A percentile compares a stretch with the other conserved stretches of the same genome.
Conservation (phyloP, 2,888 invertebrate species). For the Aleiodes leptofemur region DNA sequence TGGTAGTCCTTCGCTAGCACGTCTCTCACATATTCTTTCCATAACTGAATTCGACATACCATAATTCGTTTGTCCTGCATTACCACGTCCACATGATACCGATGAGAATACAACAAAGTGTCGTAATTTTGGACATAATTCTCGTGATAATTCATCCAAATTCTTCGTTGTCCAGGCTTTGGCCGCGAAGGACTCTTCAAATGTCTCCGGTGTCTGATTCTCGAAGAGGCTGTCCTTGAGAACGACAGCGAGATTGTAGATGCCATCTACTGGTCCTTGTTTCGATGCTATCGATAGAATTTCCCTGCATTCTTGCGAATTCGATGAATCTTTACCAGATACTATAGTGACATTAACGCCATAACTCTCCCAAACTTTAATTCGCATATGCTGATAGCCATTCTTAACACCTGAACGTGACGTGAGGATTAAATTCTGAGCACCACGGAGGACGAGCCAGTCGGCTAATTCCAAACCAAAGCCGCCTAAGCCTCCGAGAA, state of each 20-base stretch:
- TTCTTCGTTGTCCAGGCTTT: slow-evolving; percentile 80
- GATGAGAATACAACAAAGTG: slow-evolving; percentile 83
- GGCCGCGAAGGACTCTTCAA: slow-evolving; percentile 77
- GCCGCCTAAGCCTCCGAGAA: slow-evolving; percentile 91
- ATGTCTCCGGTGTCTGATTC: slow-evolving; percentile 77
- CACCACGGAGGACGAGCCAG: slow-evolving; percentile 91
- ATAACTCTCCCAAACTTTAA: slow-evolving; percentile 82
- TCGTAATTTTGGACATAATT: slow-evolving; percentile 73
- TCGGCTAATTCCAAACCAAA: slow-evolving; percentile 93
- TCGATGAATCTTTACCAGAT: slow-evolving; percentile 82
- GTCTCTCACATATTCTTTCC: slow-evolving; percentile 79
- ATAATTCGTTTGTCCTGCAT: slow-evolving; percentile 82
- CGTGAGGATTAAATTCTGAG: slow-evolving; percentile 85
- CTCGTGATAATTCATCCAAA: slow-evolving; percentile 77
- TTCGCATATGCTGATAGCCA: slow-evolving; percentile 87
- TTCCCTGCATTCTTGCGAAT: slow-evolving; percentile 81
- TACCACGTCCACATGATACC: slow-evolving; percentile 81
- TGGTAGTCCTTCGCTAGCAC: slow-evolving; percentile 75
- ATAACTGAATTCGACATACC: slow-evolving; percentile 78
- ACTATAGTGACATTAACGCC: slow-evolving; percentile 83
- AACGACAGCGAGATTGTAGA: slow-evolving; percentile 82
- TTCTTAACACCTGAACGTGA: slow-evolving; percentile 87
- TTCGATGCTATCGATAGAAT: slow-evolving; percentile 79
- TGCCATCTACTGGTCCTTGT: slow-evolving; percentile 79
- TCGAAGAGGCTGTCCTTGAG: slow-evolving; percentile 77